Evolutionary conservation across 2,113 vertebrate species (phyloP).

Genomic region (Casuarius casuarius): DNA sequence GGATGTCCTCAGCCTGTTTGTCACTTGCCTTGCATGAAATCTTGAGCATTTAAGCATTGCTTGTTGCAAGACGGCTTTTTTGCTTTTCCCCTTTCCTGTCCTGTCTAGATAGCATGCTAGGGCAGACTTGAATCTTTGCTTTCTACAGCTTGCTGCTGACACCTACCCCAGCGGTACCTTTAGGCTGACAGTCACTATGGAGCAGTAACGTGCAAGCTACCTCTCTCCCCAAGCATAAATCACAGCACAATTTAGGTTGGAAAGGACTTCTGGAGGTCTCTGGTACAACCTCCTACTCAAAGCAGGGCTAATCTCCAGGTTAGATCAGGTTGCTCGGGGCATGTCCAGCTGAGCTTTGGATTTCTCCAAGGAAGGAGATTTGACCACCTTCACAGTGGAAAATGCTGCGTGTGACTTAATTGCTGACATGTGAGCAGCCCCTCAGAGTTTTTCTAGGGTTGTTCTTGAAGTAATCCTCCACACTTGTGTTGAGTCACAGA

Average conservation of each 20-base stretch:
- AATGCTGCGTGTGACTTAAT: rapidly evolving
- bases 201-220: rapidly evolving
- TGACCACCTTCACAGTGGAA: not conserved
- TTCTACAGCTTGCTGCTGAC: not conserved
- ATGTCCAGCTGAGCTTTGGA: not conserved
- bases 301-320: not conserved
- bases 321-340: not conserved
- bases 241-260: rapidly evolving
- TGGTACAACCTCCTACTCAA: not conserved
- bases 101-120: not conserved
- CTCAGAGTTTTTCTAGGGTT: not conserved
- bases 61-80: not conserved
- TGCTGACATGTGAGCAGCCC: not conserved
- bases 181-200: not conserved
- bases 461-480: not conserved
- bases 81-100: not conserved
- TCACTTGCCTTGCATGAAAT: rapidly evolving
- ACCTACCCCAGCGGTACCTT: not conserved
- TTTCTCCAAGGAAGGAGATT: not conserved
- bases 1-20: not conserved
- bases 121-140: not conserved
- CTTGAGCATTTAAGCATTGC: rapidly evolving
- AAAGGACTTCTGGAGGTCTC: not conserved
- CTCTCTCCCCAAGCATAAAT: rapidly evolving
- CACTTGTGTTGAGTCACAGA: not conserved